Evolutionary conservation across 2,797 vertebrate species (phyloP).

Genomic region (Harpagifer antarcticus): DNA sequence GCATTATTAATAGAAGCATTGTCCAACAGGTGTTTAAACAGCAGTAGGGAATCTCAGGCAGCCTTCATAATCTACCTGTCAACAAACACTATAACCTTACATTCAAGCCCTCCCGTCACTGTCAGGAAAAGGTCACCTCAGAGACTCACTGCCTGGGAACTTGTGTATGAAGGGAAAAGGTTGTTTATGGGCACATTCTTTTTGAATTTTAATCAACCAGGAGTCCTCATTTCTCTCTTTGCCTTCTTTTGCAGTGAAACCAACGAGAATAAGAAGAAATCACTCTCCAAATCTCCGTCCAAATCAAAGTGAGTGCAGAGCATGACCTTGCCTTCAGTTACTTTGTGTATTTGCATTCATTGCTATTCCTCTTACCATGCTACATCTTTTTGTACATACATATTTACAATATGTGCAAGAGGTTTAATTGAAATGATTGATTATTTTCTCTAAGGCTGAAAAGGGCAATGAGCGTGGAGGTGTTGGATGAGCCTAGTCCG

Average conservation of each 20-base stretch:
- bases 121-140: constrained; percentile 62
- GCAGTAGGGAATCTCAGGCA: constrained; percentile 46
- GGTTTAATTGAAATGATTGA: constrained; percentile 35
- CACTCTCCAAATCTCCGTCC: constrained; percentile 79
- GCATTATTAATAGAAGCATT: constrained; percentile 39
- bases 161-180: constrained; percentile 19
- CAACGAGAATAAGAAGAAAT: constrained; percentile 90
- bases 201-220: constrained; percentile 11
- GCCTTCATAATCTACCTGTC: constrained; percentile 49
- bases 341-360: constrained; percentile 14
- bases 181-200: constrained; percentile 20
- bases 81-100: constrained; percentile 46
- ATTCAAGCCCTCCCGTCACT: constrained; percentile 41
- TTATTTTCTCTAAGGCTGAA: constrained; percentile 70
- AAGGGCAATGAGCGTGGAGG: constrained; percentile 66
- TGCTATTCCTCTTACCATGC: neutral
- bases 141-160: constrained; percentile 16
- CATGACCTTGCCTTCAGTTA: constrained; percentile 19
- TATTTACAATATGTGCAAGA: constrained; percentile 2
- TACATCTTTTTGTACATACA: neutral
- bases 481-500: constrained; percentile 67
- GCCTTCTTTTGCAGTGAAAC: constrained; percentile 83
- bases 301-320: constrained; percentile 82
- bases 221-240: constrained; percentile 15
- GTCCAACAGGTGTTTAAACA: constrained; percentile 79